Conservation (phyloP, 2,113 vertebrate species). For the Poeciliopsis retropinna region DNA sequence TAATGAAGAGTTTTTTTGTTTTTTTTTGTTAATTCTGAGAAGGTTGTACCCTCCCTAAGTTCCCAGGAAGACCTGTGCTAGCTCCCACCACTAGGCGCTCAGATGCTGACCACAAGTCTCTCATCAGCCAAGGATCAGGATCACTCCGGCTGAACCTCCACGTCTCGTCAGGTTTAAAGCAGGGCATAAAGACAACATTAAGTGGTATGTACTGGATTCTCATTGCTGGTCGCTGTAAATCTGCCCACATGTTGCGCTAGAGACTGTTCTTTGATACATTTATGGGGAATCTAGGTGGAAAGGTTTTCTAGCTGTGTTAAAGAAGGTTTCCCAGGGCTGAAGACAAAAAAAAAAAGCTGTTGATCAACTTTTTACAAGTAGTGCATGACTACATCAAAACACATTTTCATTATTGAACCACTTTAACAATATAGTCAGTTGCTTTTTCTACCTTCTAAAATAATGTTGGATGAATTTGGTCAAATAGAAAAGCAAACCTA, state of each 20-base stretch:
- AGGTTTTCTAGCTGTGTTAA: neutral
- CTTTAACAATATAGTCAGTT: neutral
- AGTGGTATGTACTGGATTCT: conserved; percentile 57
- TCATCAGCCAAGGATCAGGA: conserved; percentile 42
- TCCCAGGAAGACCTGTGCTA: conserved; percentile 29
- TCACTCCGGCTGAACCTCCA: conserved; percentile 38
- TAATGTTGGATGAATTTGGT: neutral
- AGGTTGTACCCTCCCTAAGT: conserved; percentile 42
- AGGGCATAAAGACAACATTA: conserved; percentile 1
- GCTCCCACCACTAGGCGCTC: conserved; percentile 24
- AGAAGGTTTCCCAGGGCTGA: neutral
- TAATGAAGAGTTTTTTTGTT: conserved; percentile 15
- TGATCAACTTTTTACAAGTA: neutral
- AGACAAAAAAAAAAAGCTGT: neutral
- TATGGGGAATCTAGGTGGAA: neutral
- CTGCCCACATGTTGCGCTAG: neutral
- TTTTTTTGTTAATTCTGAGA: neutral
- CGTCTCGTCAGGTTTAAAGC: conserved; percentile 17
- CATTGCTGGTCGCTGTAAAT: neutral
- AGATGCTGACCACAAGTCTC: conserved; percentile 45
- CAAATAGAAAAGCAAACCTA: neutral
- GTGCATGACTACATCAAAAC: neutral
- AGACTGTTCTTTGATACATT: neutral
- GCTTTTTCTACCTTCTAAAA: neutral
- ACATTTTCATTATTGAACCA: neutral